A percentile compares a stretch with the other conserved stretches of the same genome.
Evolutionary conservation across 2,113 vertebrate genomes (phyloP).

Genomic region (Engraulis encrasicolus): DNA sequence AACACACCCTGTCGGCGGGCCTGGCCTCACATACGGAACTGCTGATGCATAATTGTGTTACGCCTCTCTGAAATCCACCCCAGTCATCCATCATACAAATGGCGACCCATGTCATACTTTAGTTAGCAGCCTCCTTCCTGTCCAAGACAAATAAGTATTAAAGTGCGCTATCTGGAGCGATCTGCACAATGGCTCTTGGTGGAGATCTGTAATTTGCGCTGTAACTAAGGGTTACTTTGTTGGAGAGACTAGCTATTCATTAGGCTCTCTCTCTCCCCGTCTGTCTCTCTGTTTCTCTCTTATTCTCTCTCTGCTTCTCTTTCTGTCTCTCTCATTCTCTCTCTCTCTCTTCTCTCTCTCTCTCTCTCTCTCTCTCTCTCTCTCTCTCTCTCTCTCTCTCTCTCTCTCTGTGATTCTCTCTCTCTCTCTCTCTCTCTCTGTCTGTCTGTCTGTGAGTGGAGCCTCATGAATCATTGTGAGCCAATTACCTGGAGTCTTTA

Average conservation of each 20-base stretch:
- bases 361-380: background rate
- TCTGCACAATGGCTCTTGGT: background rate
- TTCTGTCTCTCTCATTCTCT: background rate
- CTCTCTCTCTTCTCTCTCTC: conserved; percentile 13
- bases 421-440: background rate
- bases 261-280: background rate
- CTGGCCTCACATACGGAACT: no score
- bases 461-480: background rate
- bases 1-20: no score
- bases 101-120: background rate
- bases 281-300: background rate
- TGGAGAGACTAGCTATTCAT: conserved; percentile 21
- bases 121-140: background rate
- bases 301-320: background rate
- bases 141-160: background rate
- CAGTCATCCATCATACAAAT: background rate
- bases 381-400: background rate
- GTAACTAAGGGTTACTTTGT: conserved; percentile 5
- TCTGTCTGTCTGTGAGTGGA: background rate
- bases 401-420: background rate
- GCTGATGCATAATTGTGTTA: background rate
- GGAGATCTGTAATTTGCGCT: background rate
- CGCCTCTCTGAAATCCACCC: background rate
- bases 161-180: background rate
- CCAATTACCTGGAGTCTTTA: background rate